phyloP scores from a whole-genome alignment of 1,140 invertebrate species.

The Leptinotarsa texana region DNA sequence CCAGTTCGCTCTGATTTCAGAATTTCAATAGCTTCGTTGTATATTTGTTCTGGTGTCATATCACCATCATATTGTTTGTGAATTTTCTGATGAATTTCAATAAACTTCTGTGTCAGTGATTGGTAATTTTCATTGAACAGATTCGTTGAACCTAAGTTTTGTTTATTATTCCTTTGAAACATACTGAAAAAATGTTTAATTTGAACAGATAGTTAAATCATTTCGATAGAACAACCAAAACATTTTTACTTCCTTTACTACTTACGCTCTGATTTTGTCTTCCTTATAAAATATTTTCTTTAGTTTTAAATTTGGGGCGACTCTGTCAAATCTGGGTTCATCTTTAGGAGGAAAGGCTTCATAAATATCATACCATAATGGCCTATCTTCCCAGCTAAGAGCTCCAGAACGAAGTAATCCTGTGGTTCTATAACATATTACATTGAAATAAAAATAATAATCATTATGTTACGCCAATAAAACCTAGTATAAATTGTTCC shows the following conservation, averaged over 20 bases:
- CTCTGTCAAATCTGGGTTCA: conserved; percentile 73
- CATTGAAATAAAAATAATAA: conserved; percentile 5
- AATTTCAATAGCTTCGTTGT: conserved; percentile 56
- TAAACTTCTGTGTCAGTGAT: conserved; percentile 64
- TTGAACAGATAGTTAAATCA: neutral
- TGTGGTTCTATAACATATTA: conserved; percentile 63
- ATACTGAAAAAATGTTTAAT: conserved; percentile 58
- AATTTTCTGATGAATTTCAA: conserved; percentile 63
- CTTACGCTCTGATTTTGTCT: conserved; percentile 84
- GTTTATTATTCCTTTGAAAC: conserved; percentile 63
- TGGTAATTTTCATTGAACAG: conserved; percentile 56
- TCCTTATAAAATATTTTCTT: conserved; percentile 82
- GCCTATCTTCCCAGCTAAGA: conserved; percentile 75
- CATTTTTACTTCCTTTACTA: conserved; percentile 26
- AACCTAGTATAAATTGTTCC: conserved; percentile 73
- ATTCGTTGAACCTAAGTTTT: conserved; percentile 57
- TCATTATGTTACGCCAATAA: conserved; percentile 36
- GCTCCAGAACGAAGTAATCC: conserved; percentile 76
- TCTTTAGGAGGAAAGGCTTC: conserved; percentile 81
- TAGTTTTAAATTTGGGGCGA: conserved; percentile 62
- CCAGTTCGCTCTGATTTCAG: conserved; percentile 46
- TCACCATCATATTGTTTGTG: conserved; percentile 56
- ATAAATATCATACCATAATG: conserved; percentile 90
- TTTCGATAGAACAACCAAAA: neutral
- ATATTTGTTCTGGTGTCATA: conserved; percentile 57